Evolutionary conservation across 2,888 invertebrate genomes (phyloP), one percentile per base, ranked within the genome.

Genomic region (Cantharis lateralis): DNA sequence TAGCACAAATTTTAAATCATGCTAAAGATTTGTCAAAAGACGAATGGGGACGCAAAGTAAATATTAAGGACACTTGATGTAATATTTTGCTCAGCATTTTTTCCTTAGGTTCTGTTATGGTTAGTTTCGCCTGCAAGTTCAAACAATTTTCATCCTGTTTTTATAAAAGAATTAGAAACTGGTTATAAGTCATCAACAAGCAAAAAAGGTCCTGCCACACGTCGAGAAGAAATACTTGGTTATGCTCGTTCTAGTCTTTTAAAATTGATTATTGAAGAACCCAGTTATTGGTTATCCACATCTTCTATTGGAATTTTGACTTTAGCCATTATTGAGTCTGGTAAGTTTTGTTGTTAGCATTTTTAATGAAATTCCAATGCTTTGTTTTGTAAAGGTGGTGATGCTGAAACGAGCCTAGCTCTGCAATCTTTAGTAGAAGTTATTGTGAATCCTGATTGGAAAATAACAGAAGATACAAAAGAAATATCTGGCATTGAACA

Each of bases 31-130:
- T 98, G 28, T 93, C 93, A 0, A 89, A 90, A 62, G 93, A 94
- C 85, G 95, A 95, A 86, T 93, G 94, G 91, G 98, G 98, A 0
- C 92, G 94, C 79, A 94, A 95, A 89, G 95, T 98, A 74, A 88
- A 24, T 16, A 10, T 32, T 63, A 66, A 18, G 28, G 13, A 61
- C 48, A 13, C 16, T 68, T 10, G 26, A 18, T 63, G 13, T 18
- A 32, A 61, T 10, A 66, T 61, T 28, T 24, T 48, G 2, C 11
- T 32, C n/a, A 24, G 64, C 74, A 70, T 80, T 68, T 18, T 28
- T n/a, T 71, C 15, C 86, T 2, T 83, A 91, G 91, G 91, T 91
- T 0, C 84, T 98, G 71, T 91, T 96, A 77, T 98, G 98, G 93
- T 89, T 98, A 18, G 92, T 98, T 13, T 93, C 95, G 66, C 95